Evolutionary conservation across 53 echinoderm and acorn worm genomes (phyloP).

Genomic region (Temnopleurus reevesii): DNA sequence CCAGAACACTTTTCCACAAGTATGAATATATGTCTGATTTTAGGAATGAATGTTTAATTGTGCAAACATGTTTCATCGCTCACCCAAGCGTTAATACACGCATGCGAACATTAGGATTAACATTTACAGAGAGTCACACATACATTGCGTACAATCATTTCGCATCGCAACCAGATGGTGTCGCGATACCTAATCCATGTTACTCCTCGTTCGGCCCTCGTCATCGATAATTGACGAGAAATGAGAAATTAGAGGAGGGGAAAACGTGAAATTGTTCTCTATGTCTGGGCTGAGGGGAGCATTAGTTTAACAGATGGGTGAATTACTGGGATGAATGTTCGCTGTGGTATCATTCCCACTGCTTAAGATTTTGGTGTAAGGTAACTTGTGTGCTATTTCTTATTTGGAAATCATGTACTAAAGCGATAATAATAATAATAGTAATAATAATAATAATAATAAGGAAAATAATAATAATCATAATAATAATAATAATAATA

Average conservation of each 20-base stretch:
- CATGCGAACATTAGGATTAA: background rate
- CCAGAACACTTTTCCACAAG: too few species aligned
- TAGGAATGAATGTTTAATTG: background rate
- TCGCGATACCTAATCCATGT: background rate
- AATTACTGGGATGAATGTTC: background rate
- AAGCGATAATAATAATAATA: too few species aligned
- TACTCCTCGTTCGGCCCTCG: background rate
- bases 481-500: too few species aligned
- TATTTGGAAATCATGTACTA: too few species aligned
- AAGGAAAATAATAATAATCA: too few species aligned
- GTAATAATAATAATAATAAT: too few species aligned
- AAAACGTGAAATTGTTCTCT: background rate
- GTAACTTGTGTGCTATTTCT: too few species aligned
- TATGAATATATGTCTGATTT: background rate
- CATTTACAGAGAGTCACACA: background rate
- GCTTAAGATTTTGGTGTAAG: too few species aligned
- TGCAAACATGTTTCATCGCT: background rate
- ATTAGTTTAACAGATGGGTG: constrained; percentile 38
- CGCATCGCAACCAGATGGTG: background rate
- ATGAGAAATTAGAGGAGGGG: constrained; percentile 30
- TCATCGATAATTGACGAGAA: constrained; percentile 16
- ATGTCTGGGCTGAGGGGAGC: background rate
- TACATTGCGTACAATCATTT: background rate
- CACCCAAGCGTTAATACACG: background rate
- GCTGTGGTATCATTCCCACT: background rate